A percentile compares a stretch with the other conserved stretches of the same genome.
Evolutionary conservation across 2,888 invertebrate genomes (phyloP).

Genomic region (Brachypalpus laphriformis): DNA sequence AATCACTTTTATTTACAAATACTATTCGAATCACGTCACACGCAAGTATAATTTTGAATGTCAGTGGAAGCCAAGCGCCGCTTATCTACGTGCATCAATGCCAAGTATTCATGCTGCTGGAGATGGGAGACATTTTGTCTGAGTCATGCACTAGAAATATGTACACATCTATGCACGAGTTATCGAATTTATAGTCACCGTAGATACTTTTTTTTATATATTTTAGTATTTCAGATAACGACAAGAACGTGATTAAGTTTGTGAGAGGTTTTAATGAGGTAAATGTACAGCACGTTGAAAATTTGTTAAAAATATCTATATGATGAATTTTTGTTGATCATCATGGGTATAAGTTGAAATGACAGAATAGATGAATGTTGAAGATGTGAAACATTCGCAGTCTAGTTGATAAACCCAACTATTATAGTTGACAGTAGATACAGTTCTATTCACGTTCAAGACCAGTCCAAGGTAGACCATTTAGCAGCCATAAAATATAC

Average conservation of each 20-base stretch:
- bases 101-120: not conserved
- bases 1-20: not conserved
- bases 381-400: too few relatives aligned
- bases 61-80: conserved; percentile 40
- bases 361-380: too few relatives aligned
- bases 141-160: conserved; percentile 13
- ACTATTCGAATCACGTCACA: conserved; percentile 35
- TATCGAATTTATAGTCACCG: conserved; percentile 3
- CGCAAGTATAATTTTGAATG: conserved; percentile 28
- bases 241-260: not conserved
- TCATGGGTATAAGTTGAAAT: too few relatives aligned
- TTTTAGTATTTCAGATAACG: not conserved
- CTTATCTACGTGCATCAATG: conserved; percentile 44
- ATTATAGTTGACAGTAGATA: too few relatives aligned
- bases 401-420: too few relatives aligned
- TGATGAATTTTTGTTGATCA: too few relatives aligned
- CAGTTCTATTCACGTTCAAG: too few relatives aligned
- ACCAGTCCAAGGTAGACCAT: too few relatives aligned
- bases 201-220: not conserved
- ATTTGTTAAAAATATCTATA: too few relatives aligned
- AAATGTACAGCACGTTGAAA: too few relatives aligned
- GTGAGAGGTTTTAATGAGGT: too few relatives aligned
- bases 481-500: too few relatives aligned
- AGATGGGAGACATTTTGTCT: conserved; percentile 6
- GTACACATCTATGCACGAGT: conserved; percentile 11